These are phyloP conservation scores for Anoplophora glabripennis DNA, from an alignment of 1,140 invertebrate genomes.

Conservation along the genomic window DNA sequence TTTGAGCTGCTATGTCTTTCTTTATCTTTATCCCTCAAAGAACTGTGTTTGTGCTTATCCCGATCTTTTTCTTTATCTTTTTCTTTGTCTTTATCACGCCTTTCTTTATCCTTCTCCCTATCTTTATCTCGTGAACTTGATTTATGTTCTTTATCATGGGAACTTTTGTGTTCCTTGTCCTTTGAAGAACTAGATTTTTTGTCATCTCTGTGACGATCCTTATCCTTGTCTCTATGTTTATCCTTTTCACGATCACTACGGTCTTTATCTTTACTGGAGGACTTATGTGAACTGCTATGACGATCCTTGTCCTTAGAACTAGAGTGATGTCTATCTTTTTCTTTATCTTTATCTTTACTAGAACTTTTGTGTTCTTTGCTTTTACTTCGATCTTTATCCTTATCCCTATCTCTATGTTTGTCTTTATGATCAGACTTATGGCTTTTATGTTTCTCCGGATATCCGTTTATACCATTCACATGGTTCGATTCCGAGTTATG, in stretches of 20 bases:
- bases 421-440: slow-evolving; percentile 71
- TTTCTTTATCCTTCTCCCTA: slow-evolving; percentile 42
- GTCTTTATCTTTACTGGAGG: slow-evolving; percentile 57
- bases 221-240: slow-evolving; percentile 40
- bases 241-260: slow-evolving; percentile 40
- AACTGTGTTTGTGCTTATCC: slow-evolving; percentile 53
- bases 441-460: slow-evolving; percentile 62
- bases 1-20: slow-evolving; percentile 58
- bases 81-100: slow-evolving; percentile 49
- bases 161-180: slow-evolving; percentile 32
- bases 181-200: slow-evolving; percentile 45
- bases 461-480: slow-evolving; percentile 68
- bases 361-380: slow-evolving; percentile 62
- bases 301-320: slow-evolving; percentile 44
- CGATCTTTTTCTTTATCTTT: slow-evolving; percentile 54
- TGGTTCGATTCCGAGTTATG: slow-evolving; percentile 49
- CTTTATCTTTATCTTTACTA: slow-evolving; percentile 49
- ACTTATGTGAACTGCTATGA: slow-evolving; percentile 56
- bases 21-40: slow-evolving; percentile 55
- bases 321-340: slow-evolving; percentile 43
- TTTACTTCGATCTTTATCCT: slow-evolving; percentile 58
- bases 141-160: slow-evolving; percentile 53
- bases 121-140: slow-evolving; percentile 48
- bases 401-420: slow-evolving; percentile 57
- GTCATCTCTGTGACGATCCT: slow-evolving; percentile 45